Evolutionary conservation across 1,140 invertebrate species (phyloP).

Genomic region (Asobara japonica): DNA sequence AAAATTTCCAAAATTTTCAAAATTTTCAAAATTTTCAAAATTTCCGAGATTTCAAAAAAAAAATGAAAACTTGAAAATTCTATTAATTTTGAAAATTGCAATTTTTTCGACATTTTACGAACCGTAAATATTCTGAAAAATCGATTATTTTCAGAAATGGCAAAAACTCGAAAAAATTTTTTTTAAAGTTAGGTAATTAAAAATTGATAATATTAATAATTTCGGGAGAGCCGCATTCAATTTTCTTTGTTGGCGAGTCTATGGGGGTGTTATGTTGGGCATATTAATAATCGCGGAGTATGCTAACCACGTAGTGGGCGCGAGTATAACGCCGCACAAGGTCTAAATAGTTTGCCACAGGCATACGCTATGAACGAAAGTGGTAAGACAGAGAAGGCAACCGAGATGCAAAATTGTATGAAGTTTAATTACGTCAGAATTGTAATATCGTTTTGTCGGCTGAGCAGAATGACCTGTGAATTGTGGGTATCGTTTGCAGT

Average conservation of each 20-base stretch:
- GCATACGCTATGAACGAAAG: neutral
- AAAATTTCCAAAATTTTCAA: too few relatives aligned
- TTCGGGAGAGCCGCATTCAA: slow-evolving; percentile 41
- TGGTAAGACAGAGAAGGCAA: neutral
- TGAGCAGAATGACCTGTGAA: neutral
- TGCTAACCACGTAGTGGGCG: slow-evolving; percentile 39
- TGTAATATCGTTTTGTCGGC: too few relatives aligned
- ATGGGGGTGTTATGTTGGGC: slow-evolving; percentile 40
- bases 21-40: too few relatives aligned
- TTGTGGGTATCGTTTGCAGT: neutral
- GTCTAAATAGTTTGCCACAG: slow-evolving; percentile 39
- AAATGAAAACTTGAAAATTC: too few relatives aligned
- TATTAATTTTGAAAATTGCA: too few relatives aligned
- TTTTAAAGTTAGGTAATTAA: too few relatives aligned
- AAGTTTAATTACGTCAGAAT: neutral
- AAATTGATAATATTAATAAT: neutral
- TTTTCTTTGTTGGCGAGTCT: slow-evolving; percentile 53
- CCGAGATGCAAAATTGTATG: neutral
- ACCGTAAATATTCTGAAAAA: too few relatives aligned
- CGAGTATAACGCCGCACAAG: slow-evolving; percentile 18
- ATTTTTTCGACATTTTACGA: too few relatives aligned
- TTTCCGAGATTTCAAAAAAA: too few relatives aligned
- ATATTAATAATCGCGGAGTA: slow-evolving; percentile 47
- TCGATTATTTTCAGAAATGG: too few relatives aligned
- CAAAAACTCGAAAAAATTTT: too few relatives aligned